Base-by-base conservation (phyloP, 2,888 invertebrate genomes). In the Heteromurus nitidus region DNA sequence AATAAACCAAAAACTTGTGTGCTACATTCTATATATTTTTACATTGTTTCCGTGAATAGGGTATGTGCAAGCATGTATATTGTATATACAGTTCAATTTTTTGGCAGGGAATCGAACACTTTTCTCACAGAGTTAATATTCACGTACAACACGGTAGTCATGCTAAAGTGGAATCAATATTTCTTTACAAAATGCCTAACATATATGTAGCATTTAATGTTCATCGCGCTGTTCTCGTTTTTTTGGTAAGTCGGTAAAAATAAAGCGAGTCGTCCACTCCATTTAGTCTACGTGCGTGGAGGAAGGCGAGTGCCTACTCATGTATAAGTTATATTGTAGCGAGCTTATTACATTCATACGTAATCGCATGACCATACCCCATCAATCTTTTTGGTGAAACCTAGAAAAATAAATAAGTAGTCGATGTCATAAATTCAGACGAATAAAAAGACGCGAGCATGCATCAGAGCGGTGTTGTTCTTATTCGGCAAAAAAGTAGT, bases 301-400 rank as follows among this genome's bases (percentile, higher is more conserved):
- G 7, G 36, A 9, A 36, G 36, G 7, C 13, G 7, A 7, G 9
- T 36, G 50, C 18, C 3, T 50, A n/a, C 3, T n/a, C 50, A 50
- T n/a, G 50, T 9, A 55, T 20, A 36, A 36, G 55, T 5, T 55
- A 55, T 47, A 55, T 5, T 55, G 22, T 24, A n/a, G 55, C 5
- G 55, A 16, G 16, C 13, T 7, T 36, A 36, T 7, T 36, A 36
- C 7, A 13, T 36, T 20, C 5, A 50, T 28, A 26, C 36, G 60
- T 60, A 79, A 69, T 84, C 60, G 84, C 84, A 80, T 84, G 84
- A 82, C 81, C 70, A 75, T 65, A 73, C 53, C 65, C 79, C 67
- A 84, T 84, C 82, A 77, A 84, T 84, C 84, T 84, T 74, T n/a
- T 84, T 74, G 81, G 60, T 82, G 72, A 73, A 77, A 77, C 73